Percentiles rank a stretch among this genome's conserved stretches.
These are phyloP conservation scores for Timandra comae DNA, from an alignment of 2,888 invertebrate species.

Conservation along the genomic window DNA sequence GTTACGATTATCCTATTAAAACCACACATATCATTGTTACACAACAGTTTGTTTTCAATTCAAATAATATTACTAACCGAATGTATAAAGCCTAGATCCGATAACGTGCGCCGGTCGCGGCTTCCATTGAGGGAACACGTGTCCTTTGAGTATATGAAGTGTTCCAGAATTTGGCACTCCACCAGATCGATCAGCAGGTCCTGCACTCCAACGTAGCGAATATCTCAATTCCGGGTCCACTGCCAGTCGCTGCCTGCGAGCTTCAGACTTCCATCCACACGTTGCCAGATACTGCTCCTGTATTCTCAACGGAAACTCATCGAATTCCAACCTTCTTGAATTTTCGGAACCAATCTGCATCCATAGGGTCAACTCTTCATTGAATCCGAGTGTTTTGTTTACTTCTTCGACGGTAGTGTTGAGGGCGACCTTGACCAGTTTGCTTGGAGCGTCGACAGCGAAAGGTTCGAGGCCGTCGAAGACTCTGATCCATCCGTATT, in stretches of 20 bases:
- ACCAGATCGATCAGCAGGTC: constrained; percentile 70
- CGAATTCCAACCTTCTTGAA: constrained; percentile 69
- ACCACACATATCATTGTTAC: too few species aligned
- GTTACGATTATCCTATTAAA: background rate
- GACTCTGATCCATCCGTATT: constrained; percentile 79
- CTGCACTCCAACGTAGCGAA: constrained; percentile 78
- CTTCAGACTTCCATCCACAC: constrained; percentile 77
- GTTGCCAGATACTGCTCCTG: constrained; percentile 78
- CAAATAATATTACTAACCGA: too few species aligned
- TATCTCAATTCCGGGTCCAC: constrained; percentile 81
- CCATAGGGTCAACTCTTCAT: constrained; percentile 69
- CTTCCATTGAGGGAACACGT: constrained; percentile 83
- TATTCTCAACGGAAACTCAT: constrained; percentile 76
- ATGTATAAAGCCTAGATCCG: constrained; percentile 78
- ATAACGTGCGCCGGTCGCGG: constrained; percentile 76
- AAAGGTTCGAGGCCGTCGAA: constrained; percentile 76
- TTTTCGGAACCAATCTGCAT: constrained; percentile 76
- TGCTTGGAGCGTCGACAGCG: constrained; percentile 69
- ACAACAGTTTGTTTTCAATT: too few species aligned
- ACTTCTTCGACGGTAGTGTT: constrained; percentile 76
- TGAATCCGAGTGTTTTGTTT: constrained; percentile 66
- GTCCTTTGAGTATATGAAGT: constrained; percentile 78
- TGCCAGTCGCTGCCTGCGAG: constrained; percentile 77
- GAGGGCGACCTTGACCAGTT: constrained; percentile 74
- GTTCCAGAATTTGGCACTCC: constrained; percentile 67